Evolutionary conservation across 2,113 vertebrate species (phyloP), one percentile per base, ranked within the genome.

Genomic region (Columba livia): DNA sequence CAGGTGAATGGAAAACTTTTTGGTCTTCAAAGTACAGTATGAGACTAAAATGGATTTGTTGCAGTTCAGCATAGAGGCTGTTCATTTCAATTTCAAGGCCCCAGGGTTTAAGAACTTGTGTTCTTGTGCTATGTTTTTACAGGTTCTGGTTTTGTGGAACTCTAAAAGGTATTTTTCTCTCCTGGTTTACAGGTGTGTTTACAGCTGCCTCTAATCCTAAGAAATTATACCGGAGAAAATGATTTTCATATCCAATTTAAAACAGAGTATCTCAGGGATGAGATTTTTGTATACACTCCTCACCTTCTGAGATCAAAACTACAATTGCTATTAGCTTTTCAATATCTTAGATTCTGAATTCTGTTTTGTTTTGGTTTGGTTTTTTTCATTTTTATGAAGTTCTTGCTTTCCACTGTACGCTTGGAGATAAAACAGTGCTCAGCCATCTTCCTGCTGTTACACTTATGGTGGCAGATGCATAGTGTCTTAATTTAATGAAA

Each of bases 1-100:
- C 97, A 99, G 99, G 99, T 99, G 78, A 98, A 89, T 94, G 75
- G 44, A 50, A 79, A 85, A 38, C 11, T 32, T 79, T 25, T 58
- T 93, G 61, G 21, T 83, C 42, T 66, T 84, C 13, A 0, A n/a
- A 65, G 10, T 54, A 7, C 2, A 29, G n/a, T 32, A 48, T 21
- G 34, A 53, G 32, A 66, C 61, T 90, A 10, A 83, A 90, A 71
- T 34, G 26, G 57, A 19, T 31, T 79, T 81, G 5, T 34, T 72
- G 61, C 17, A 15, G 0, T 64, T 72, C 31, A 72, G 2, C 12
- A 6, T 5, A 29, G 69, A 69, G 40, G 13, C 36, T 62, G 12
- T 50, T 47, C 44, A 47, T 47, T 47, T 44, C 44, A 44, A 0
- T 62, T 58, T 78, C 53, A 80, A 75, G 56, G 25, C 28, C 8